Evolutionary conservation across 2,888 invertebrate species (phyloP), one percentile per base, ranked within the genome.

Genomic region (Mythimna lalbum): DNA sequence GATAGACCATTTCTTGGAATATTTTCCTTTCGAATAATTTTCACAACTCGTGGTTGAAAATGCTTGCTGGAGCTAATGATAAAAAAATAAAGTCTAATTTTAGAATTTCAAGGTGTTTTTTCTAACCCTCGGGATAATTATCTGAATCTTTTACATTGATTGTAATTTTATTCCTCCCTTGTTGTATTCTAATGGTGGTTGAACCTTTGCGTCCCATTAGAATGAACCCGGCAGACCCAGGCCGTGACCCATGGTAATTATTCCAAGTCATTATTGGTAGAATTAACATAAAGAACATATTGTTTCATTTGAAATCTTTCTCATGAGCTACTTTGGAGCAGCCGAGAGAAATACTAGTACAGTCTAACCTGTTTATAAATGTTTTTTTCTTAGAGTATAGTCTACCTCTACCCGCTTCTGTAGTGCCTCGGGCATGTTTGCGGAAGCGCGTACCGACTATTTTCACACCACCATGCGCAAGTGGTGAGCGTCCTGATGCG

Each of bases 221-320:
- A 49, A 23, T 4, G 27, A 43, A 65, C 21, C 31, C 12, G n/a
- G 17, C 27, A 4, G 12, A n/a, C 39, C 31, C 19, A 57, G 62
- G 62, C 23, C 43, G 57, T 43, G 62, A 57, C 23, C 62, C 52
- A 60, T 65, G 33, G 50, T 68, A 65, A 70, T 76, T 53, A 53
- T 43, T 47, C 60, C 17, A 27, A 43, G 5, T 52, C 31, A 17
- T 47, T 67, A 69, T 62, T 74, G 55, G 23, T 69, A 57, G n/a
- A 66, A 69, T 70, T 78, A 59, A 31, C 61, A 55, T 64, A 64
- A 33, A 14, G 1, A 63, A 59, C 27, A 23, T 59, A 52, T 53
- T 43, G 19, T 33, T n/a, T n/a, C n/a, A n/a, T n/a, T 43, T 36
- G 43, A 33, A 47, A n/a, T 31, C 10, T 4, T 33, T 31, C 9